Base-by-base conservation (phyloP, 2,888 invertebrate species). In the Dasysyrphus albostriatus region DNA sequence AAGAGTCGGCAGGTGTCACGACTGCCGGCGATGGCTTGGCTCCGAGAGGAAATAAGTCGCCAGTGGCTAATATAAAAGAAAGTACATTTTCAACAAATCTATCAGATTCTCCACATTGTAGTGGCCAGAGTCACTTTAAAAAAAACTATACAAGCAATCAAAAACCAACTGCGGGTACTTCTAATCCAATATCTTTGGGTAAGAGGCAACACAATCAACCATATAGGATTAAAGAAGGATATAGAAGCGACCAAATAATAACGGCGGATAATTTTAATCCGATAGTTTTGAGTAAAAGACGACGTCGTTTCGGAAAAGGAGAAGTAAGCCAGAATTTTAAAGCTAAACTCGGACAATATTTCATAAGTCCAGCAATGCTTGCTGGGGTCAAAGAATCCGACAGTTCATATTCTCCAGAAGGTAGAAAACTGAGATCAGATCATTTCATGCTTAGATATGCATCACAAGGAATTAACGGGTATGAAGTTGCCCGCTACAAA, bases 11-110 rank as follows among this genome's bases (percentile, higher is more conserved):
- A 84, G 88, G 69, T 19, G 75, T 61, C 81, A 59, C 88, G 80
- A 74, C 88, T 84, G 51, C 32, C 80, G 84, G 81, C 88, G 80
- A 81, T 73, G 88, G 80, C 81, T 88, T 79, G 58, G 69, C 70
- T 81, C 74, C 63, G 32, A 32, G 54, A 59, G 51, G 77, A 74
- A 81, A 77, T 19, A 73, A 88, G 84, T 88, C 88, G 84, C 76
- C 84, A 83, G 84, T 80, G 80, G 69, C 32, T 65, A 37, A 7
- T 10, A 54, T n/a, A 0, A n/a, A 16, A 61, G 12, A 61, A 8
- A 16, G 19, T 10, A 37, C 5, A 24, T 8, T 14, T 42, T 8
- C 7, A 9, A 24, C 5, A 2, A 39, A 19, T 19, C 37, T 12
- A 34, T 39, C 39, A 39, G 16, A 51, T 5, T 6, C 12, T 51